Evolutionary conservation across 2,888 invertebrate species (phyloP).

Genomic region (Neoaliturus tenellus): DNA sequence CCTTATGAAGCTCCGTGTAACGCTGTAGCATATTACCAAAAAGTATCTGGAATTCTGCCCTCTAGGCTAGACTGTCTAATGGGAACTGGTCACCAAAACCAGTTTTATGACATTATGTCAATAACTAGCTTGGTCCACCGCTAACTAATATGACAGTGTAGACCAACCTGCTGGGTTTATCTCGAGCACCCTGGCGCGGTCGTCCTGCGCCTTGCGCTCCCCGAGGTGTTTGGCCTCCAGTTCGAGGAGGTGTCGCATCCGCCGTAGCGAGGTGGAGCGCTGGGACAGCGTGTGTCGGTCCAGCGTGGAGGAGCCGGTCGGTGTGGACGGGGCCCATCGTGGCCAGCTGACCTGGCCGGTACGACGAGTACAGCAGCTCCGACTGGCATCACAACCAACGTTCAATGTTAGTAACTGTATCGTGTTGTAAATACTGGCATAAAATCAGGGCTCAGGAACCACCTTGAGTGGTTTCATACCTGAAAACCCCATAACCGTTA

Average conservation of each 20-base stretch:
- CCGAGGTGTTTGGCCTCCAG: constrained; percentile 74
- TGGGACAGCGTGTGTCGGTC: constrained; percentile 62
- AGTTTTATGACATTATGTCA: no score
- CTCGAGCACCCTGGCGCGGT: constrained; percentile 80
- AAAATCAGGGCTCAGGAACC: no score
- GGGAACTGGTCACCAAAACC: no score
- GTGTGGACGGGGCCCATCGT: constrained; percentile 73
- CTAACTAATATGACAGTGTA: no score
- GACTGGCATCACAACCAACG: constrained; percentile 66
- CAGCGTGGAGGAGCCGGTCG: constrained; percentile 74
- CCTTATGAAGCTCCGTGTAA: no score
- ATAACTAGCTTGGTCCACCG: neutral
- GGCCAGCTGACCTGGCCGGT: constrained; percentile 66
- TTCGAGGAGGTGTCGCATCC: constrained; percentile 89
- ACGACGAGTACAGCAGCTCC: constrained; percentile 71
- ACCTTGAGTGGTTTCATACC: no score
- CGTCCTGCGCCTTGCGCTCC: constrained; percentile 62
- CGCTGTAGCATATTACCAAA: no score
- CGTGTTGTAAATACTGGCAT: no score
- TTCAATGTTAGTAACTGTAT: neutral
- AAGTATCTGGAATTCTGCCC: no score
- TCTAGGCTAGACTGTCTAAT: no score
- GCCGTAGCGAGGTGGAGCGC: constrained; percentile 85
- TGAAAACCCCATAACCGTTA: no score
- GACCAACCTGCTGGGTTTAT: constrained; percentile 89